Conservation (phyloP, 2,113 vertebrate genomes). For the Psittacula cyanocephala region DNA sequence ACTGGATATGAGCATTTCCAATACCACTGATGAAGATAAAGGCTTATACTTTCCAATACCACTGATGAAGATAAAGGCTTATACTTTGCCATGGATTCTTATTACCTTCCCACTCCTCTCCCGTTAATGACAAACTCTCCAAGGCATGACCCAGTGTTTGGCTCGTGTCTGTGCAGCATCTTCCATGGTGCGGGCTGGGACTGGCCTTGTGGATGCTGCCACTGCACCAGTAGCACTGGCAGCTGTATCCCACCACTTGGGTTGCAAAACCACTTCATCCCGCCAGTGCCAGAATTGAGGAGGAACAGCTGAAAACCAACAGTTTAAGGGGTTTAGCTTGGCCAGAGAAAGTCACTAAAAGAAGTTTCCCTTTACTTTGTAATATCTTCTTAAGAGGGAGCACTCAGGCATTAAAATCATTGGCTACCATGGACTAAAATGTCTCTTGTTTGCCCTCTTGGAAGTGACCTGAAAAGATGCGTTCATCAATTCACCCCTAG, state of each 20-base stretch:
- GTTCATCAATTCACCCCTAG: background rate
- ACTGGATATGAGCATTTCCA: background rate
- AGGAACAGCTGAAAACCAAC: background rate
- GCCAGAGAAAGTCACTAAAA: background rate
- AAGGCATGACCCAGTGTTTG: accelerated
- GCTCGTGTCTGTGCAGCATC: background rate
- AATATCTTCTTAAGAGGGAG: background rate
- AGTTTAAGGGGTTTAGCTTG: background rate
- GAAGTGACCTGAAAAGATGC: background rate
- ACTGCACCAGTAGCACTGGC: background rate
- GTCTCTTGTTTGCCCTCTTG: background rate
- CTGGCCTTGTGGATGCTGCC: background rate
- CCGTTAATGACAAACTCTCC: background rate
- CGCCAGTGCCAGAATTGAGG: background rate
- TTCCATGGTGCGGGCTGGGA: accelerated
- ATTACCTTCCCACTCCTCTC: background rate
- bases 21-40: background rate
- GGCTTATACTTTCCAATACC: background rate
- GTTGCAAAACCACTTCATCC: background rate
- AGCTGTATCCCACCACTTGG: background rate
- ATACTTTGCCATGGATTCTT: background rate
- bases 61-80: background rate
- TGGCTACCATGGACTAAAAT: background rate
- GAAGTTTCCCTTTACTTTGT: background rate
- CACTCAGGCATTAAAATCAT: background rate